Percentiles rank a stretch among this genome's conserved stretches.
Conservation (phyloP, 1,140 invertebrate genomes). For the Micrasema longulum region DNA sequence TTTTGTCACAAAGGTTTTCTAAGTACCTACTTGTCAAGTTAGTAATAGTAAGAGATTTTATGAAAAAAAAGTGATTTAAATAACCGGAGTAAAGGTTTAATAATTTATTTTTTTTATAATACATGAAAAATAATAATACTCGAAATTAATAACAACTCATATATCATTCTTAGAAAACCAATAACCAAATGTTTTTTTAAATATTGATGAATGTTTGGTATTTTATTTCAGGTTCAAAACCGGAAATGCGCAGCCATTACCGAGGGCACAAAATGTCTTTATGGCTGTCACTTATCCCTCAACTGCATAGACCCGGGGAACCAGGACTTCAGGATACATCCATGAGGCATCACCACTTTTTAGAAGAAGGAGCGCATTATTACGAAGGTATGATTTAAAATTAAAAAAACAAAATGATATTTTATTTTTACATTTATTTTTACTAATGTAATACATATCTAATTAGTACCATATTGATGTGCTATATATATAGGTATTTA, state of each 20-base stretch:
- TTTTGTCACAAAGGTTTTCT: no score
- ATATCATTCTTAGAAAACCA: neutral
- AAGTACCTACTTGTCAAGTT: no score
- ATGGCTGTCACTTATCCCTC: slow-evolving; percentile 91
- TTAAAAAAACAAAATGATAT: slow-evolving; percentile 64
- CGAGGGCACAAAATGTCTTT: slow-evolving; percentile 92
- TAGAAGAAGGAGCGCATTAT: slow-evolving; percentile 75
- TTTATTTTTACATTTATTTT: slow-evolving; percentile 51
- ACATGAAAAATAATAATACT: no score
- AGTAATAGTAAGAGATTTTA: no score
- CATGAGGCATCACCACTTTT: slow-evolving; percentile 83
- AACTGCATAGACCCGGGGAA: slow-evolving; percentile 81
- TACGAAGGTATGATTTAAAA: slow-evolving; percentile 71
- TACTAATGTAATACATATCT: no score
- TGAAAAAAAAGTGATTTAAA: no score
- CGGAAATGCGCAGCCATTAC: slow-evolving; percentile 85
- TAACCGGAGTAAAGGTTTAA: no score
- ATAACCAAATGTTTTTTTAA: no score
- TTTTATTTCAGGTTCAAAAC: slow-evolving; percentile 69
- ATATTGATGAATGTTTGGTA: neutral
- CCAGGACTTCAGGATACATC: slow-evolving; percentile 74
- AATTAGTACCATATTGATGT: no score
- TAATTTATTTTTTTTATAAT: no score
- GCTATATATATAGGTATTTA: no score
- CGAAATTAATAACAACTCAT: neutral